Evolutionary conservation across 2,113 vertebrate species (phyloP), one percentile per base, ranked within the genome.

Genomic region (Hippoglossus stenolepis): DNA sequence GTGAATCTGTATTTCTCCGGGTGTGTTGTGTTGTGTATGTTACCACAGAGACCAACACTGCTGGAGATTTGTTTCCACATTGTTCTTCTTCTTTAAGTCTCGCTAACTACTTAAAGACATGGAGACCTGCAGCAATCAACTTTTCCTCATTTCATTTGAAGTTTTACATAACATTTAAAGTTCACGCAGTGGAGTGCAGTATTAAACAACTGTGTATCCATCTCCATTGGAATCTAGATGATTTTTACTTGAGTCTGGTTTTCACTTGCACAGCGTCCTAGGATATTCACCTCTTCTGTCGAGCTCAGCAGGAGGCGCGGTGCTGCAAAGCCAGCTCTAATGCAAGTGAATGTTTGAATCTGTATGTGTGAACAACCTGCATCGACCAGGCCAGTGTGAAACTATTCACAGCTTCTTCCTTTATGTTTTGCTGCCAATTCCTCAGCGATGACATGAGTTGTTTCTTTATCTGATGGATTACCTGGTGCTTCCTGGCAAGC

Each of bases 401-500:
- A 43, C 12, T 13, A 43, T 43, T 43, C 40, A 43, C 40, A 43
- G 40, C 40, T 43, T 43, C 10, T 62, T 31, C 54, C 26, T 65
- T 80, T 45, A 5, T 43, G 28, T 58, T 70, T 31, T 73, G 45
- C 70, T 53, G 23, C 65, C 14, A 15, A 54, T 77, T 31, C 38
- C 56, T 70, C 6, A 3, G 31, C 28, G 65, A 51, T 8, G 15
- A 21, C 61, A 43, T 20, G 2, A 24, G 4, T 3, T 8, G 17
- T 23, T 23, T 38, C 17, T 31, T 59, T n/a, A 12, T 64, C 12
- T 40, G 6, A 0, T 20, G 62, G 12, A 21, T 28, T 95, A 99
- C 98, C 97, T 97, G 76, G 96, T 88, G 70, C 94, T 96, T 67
- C 97, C 97, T 38, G 96, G 93, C 40, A 97, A 93, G 70, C 98